Base-by-base conservation (phyloP, 2,797 vertebrate genomes). In the Bryconaethiops microstoma region DNA sequence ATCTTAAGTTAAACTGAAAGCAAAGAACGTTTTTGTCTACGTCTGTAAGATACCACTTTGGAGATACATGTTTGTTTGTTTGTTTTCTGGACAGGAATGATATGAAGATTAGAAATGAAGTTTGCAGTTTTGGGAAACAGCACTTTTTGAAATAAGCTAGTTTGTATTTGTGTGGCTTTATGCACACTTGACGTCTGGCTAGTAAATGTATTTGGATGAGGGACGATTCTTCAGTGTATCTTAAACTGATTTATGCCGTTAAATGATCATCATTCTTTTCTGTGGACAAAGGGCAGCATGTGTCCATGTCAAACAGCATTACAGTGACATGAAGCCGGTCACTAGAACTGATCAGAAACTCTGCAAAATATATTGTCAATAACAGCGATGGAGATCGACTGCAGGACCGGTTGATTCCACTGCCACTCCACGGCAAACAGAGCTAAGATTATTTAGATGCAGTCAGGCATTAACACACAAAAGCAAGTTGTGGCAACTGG, bases 261-360 rank as follows among this genome's bases (percentile, higher is more conserved):
- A 45, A 74, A 79, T 65, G 59, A 35, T 64, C 59, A 65, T 5
- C 14, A 55, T 54, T 54, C n/a, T 54, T 42, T 19, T 4, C 17
- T 2, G 0, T 67, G 25, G 50, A 55, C 52, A 72, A 72, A 57
- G 68, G 45, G 42, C 68, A 72, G 71, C 25, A 59, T 59, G 17
- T 73, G 19, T 21, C 19, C 10, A 21, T 21, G 35, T 59, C 71
- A 21, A 12, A n/a, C 9, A 19, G 48, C 14, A 35, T 54, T 7
- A 40, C 29, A 72, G 13, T 39, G 23, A 59, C 50, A 73, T 73
- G 14, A 57, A 63, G 1, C 42, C 17, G 8, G 42, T 10, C 19
- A 42, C 23, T 50, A 25, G 68, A 50, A 45, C 64, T 21, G 29
- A 40, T 40, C 25, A 39, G 7, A 40, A 39, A 40, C 35, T 17